phyloP scores from a whole-genome alignment of 2,113 vertebrate species.

The Elanoides forficatus region DNA sequence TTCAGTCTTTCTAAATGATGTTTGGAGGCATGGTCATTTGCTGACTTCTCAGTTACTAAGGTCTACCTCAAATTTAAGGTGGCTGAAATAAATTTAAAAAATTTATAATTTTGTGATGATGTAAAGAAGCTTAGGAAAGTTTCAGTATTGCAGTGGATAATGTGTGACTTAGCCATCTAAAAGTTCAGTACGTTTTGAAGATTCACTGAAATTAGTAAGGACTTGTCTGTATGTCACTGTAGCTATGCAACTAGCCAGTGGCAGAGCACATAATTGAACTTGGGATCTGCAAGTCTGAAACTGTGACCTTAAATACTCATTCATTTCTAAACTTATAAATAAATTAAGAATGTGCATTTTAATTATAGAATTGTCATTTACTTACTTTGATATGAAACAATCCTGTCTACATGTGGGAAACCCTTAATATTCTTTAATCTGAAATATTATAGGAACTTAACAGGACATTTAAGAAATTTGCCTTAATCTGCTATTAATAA shows the following conservation, averaged over 20 bases:
- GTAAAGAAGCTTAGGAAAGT: neutral
- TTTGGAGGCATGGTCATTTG: neutral
- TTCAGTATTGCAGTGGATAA: fast-evolving
- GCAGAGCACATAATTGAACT: neutral
- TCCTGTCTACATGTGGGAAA: neutral
- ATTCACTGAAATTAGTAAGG: neutral
- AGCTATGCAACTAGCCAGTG: neutral
- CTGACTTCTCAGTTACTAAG: neutral
- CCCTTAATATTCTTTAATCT: neutral
- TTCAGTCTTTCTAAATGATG: neutral
- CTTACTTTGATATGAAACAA: neutral
- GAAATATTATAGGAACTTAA: neutral
- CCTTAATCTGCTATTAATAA: neutral
- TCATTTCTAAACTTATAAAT: neutral
- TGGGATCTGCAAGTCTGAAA: neutral
- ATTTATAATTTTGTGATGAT: fast-evolving
- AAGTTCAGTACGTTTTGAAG: fast-evolving
- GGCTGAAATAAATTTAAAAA: neutral
- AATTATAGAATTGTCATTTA: neutral
- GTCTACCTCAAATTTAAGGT: neutral
- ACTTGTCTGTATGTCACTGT: neutral
- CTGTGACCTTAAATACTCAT: neutral
- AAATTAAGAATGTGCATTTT: neutral
- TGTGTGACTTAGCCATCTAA: neutral
- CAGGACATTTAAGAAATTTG: neutral